Conservation (phyloP, 2,888 invertebrate species). For the Folsomia candida region DNA sequence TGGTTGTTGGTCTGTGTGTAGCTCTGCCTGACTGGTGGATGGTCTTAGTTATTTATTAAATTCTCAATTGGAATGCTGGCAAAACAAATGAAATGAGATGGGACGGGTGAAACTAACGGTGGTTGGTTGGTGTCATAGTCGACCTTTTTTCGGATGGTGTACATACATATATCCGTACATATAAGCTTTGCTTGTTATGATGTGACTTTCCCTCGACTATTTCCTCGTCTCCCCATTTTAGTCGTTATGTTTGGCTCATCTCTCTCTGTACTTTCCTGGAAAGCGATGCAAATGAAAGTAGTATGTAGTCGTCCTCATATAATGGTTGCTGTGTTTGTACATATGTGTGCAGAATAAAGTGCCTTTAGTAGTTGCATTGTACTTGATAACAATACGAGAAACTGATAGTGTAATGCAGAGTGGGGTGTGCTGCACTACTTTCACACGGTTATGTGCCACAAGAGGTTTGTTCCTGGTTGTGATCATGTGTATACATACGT, state of each 20-base stretch:
- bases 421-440: not conserved
- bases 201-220: not conserved
- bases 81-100: conserved; percentile 47
- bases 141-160: not conserved
- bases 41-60: conserved; percentile 46
- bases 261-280: not conserved
- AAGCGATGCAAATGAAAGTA: not conserved
- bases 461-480: too few species aligned
- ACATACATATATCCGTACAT: not conserved
- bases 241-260: not conserved
- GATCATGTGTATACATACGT: too few species aligned
- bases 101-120: conserved; percentile 28
- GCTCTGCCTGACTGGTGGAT: too few species aligned
- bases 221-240: not conserved
- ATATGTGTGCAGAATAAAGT: not conserved
- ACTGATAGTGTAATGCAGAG: not conserved
- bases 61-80: conserved; percentile 49
- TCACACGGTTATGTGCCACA: too few species aligned
- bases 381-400: not conserved
- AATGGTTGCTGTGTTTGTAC: too few species aligned
- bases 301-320: too few species aligned
- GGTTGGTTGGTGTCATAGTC: too few species aligned
- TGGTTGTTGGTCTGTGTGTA: not conserved
- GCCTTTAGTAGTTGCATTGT: not conserved
- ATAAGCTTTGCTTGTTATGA: not conserved